A percentile compares a stretch with the other conserved stretches of the same genome.
Conservation (phyloP, 2,888 invertebrate genomes). For the Andrena bucephala region DNA sequence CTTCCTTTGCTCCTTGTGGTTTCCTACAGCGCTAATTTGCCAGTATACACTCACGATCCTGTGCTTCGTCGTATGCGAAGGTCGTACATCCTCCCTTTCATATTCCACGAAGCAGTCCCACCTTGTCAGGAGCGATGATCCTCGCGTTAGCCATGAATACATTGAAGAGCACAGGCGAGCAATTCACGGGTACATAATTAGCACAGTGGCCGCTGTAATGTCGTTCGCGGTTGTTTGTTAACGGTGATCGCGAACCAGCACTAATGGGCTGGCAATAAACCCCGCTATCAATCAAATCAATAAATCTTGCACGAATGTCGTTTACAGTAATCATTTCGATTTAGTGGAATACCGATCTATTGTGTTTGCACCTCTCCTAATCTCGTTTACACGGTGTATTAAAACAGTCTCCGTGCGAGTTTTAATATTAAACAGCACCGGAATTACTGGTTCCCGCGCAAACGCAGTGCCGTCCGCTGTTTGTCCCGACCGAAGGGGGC, state of each 20-base stretch:
- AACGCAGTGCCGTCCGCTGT: conserved; percentile 25
- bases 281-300: neutral
- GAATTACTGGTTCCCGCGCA: neutral
- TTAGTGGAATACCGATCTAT: neutral
- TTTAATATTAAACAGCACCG: conserved; percentile 24
- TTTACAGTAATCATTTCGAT: neutral
- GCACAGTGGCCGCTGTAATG: neutral
- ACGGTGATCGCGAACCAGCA: neutral
- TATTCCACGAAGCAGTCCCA: neutral
- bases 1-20: conserved; percentile 7
- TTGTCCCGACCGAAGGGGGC: conserved; percentile 25
- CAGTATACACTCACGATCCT: neutral
- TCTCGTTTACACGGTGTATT: neutral
- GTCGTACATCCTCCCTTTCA: conserved; percentile 9
- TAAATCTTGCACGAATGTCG: neutral
- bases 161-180: neutral
- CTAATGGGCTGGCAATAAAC: conserved; percentile 1
- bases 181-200: conserved; percentile 19
- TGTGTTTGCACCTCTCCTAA: neutral
- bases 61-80: conserved; percentile 19
- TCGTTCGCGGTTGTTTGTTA: conserved; percentile 1
- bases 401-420: conserved; percentile 4
- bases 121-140: neutral
- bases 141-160: neutral
- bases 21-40: neutral